phyloP scores from a whole-genome alignment of 2,888 invertebrate genomes.

The Tortricodes alternella region DNA sequence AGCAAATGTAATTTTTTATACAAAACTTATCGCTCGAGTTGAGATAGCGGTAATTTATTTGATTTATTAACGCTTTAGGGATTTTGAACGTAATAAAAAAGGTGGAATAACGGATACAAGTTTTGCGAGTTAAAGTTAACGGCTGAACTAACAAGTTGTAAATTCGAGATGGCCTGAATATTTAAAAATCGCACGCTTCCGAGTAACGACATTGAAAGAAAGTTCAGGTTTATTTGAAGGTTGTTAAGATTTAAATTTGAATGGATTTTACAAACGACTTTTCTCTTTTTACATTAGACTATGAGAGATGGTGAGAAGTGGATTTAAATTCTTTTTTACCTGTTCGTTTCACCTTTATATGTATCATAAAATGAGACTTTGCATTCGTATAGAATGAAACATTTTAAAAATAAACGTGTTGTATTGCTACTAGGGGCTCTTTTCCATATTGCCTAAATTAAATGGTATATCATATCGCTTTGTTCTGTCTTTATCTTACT shows the following conservation, averaged over 20 bases:
- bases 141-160: slow-evolving; percentile 9
- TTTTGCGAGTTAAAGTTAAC: slow-evolving; percentile 13
- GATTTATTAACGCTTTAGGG: slow-evolving; percentile 28
- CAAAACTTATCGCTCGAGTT: slow-evolving; percentile 18
- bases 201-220: neutral
- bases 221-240: too few species aligned
- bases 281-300: neutral
- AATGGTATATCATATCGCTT: too few species aligned
- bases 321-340: neutral
- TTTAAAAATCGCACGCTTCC: neutral
- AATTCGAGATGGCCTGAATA: slow-evolving; percentile 2
- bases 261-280: neutral
- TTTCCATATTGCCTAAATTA: too few species aligned
- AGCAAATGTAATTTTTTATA: slow-evolving; percentile 12
- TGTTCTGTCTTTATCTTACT: too few species aligned
- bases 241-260: neutral
- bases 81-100: slow-evolving; percentile 25
- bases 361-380: too few species aligned
- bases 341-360: too few species aligned
- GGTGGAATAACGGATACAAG: slow-evolving; percentile 16
- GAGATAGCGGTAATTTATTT: slow-evolving; percentile 24
- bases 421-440: too few species aligned
- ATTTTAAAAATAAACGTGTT: too few species aligned
- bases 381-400: too few species aligned
- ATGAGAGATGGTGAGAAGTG: neutral